A percentile compares a stretch with the other conserved stretches of the same genome.
phyloP scores from a whole-genome alignment of 2,113 vertebrate genomes.

The Heloderma charlesbogerti region DNA sequence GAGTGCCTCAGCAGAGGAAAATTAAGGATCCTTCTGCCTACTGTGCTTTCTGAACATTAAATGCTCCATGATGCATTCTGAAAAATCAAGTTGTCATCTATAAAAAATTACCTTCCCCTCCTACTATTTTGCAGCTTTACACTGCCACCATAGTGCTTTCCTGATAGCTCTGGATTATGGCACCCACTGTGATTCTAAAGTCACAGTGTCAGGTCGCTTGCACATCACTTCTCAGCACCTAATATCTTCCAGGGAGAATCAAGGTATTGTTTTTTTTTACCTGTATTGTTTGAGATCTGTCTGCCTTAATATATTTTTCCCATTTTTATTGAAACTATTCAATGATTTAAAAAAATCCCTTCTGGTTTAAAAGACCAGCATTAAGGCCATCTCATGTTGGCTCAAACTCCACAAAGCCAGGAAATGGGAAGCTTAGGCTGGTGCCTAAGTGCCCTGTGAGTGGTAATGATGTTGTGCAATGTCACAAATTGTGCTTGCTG shows the following conservation, averaged over 20 bases:
- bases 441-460: too few relatives aligned
- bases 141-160: not conserved
- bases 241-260: not conserved
- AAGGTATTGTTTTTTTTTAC: not conserved
- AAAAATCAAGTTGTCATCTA: not conserved
- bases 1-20: not conserved
- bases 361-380: too few relatives aligned
- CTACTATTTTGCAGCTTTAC: not conserved
- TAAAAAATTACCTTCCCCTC: not conserved
- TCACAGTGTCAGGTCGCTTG: not conserved
- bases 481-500: too few relatives aligned
- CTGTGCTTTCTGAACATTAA: not conserved
- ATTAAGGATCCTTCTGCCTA: conserved; percentile 1
- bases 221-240: not conserved
- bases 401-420: too few relatives aligned
- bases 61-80: not conserved
- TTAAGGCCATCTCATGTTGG: too few relatives aligned
- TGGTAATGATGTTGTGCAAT: too few relatives aligned
- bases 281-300: not conserved
- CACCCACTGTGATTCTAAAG: not conserved
- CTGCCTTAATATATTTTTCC: not conserved
- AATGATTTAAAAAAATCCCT: too few relatives aligned
- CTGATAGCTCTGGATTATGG: not conserved
- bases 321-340: too few relatives aligned
- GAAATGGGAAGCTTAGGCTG: too few relatives aligned